A percentile compares a stretch with the other conserved stretches of the same genome.
Evolutionary conservation across 2,113 vertebrate genomes (phyloP).

Genomic region (Planiliza haematocheilus): DNA sequence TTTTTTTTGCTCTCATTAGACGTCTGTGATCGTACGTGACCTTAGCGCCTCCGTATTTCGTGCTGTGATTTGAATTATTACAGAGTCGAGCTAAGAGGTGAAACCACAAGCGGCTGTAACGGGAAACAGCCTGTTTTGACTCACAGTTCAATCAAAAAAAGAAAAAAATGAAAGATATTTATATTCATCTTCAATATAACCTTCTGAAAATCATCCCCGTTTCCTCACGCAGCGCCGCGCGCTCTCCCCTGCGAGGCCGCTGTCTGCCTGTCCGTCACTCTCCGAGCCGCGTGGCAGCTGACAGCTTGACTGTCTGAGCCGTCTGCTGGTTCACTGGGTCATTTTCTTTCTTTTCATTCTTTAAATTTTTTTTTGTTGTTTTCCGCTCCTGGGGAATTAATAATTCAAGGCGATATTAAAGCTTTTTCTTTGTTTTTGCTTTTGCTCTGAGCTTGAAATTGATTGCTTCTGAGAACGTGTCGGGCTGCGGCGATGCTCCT

Average conservation of each 20-base stretch:
- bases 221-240: neutral
- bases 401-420: slow-evolving; percentile 67
- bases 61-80: neutral
- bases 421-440: slow-evolving; percentile 42
- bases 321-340: slow-evolving; percentile 35
- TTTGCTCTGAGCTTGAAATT: slow-evolving; percentile 53
- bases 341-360: neutral
- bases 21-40: no score
- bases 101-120: neutral
- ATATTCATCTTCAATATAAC: slow-evolving; percentile 12
- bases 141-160: slow-evolving; percentile 12
- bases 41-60: no score
- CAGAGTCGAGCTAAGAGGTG: no score
- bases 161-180: neutral
- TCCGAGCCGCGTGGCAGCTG: slow-evolving; percentile 2
- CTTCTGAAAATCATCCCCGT: slow-evolving; percentile 21
- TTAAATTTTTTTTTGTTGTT: neutral
- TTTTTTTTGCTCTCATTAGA: no score
- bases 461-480: slow-evolving; percentile 58
- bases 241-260: neutral
- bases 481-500: slow-evolving; percentile 10
- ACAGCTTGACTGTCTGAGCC: slow-evolving; percentile 26
- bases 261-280: neutral
- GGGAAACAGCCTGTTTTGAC: slow-evolving; percentile 5
- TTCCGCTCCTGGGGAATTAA: slow-evolving; percentile 56